Base-by-base conservation (phyloP, 2,888 invertebrate genomes). In the Caenorhabditis sp. region DNA sequence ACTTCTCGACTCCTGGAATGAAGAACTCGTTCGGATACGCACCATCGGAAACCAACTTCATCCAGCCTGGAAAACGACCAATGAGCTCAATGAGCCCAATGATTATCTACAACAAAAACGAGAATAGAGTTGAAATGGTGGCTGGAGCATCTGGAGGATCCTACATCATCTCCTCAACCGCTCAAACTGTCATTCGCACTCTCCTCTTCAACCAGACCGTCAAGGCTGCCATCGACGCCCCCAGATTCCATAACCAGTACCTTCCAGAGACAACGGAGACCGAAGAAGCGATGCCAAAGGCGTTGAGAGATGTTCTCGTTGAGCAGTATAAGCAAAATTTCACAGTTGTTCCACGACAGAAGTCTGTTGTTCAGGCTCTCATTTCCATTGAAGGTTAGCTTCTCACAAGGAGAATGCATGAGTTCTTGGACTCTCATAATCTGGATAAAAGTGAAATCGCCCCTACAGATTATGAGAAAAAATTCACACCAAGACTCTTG, bases 81-180 rank as follows among this genome's bases (percentile, higher is more conserved):
- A 93, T 96, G 89, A 97, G 97, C 28, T 97, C 97, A 0, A 97
- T 97, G 96, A 95, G 95, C 80, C 97, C 97, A 0, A 94, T 95
- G 26, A 95, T 97, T 68, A 93, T 97, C n/a, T 93, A 95, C 3
- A 94, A 95, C 87, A 92, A 26, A 93, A 85, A 87, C 19, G 93
- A 95, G 16, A 93, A 95, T 22, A 44, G 74, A 72, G 95, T 95
- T 51, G 89, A 94, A 56, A 91, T 96, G 88, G 94, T 95, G 0
- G 93, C 96, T 5, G 97, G 97, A 0, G 96, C 95, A 0, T 96
- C 97, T 3, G 97, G 97, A 3, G 97, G 97, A 31, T 95, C 96
- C 0, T 96, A 95, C 93, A 97, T 97, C 85, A 96, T 96, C 6
- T 95, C 96, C 0, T 94, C 95, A 84, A 95, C 95, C 5, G 93